Base-by-base conservation (phyloP, 2,888 invertebrate genomes). In the Macaria notata region DNA sequence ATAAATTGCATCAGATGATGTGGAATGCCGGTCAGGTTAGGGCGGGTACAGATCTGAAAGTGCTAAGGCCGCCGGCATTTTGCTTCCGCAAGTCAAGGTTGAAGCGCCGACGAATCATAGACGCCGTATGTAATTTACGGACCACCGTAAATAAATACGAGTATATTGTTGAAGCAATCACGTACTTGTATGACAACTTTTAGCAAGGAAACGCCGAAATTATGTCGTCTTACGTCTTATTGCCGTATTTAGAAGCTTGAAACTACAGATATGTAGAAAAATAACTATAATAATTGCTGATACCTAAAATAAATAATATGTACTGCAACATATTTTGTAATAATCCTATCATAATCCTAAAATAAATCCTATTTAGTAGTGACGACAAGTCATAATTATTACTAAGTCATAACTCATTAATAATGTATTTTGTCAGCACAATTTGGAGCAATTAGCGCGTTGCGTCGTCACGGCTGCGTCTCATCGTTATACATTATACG, bases 71-170 rank as follows among this genome's bases (percentile, higher is more conserved):
- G 76, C 76, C 72, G 78, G 79, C 71, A 59, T 59, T 65, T 63
- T 68, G 76, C 87, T 88, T 88, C 88, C 88, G 88, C 73, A 70
- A 81, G 77, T 83, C 88, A 89, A 88, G 88, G 88, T 82, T 56
- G 54, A 46, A 4, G 36, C 56, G 55, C 47, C 55, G 43, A 54
- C 63, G 61, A 53, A 61, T 58, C 56, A 57, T 62, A 59, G 44
- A 49, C 38, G 42, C 51, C 42, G 46, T 43, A 52, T 49, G 55
- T 59, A 56, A 45, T 38, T 49, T 46, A 48, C n/a, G 9, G 8
- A 46, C 30, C 29, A 30, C 6, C 38, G 46, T 36, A 46, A 49
- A 52, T 46, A 53, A 19, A 54, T 41, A 41, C 4, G 9, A 8
- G 9, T 36, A n/a, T 19, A 39, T 45, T 19, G 19, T 19, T 19